A percentile compares a stretch with the other conserved stretches of the same genome.
These are phyloP conservation scores for Falcaria lacertinaria DNA, from an alignment of 2,888 invertebrate species.

Conservation along the genomic window DNA sequence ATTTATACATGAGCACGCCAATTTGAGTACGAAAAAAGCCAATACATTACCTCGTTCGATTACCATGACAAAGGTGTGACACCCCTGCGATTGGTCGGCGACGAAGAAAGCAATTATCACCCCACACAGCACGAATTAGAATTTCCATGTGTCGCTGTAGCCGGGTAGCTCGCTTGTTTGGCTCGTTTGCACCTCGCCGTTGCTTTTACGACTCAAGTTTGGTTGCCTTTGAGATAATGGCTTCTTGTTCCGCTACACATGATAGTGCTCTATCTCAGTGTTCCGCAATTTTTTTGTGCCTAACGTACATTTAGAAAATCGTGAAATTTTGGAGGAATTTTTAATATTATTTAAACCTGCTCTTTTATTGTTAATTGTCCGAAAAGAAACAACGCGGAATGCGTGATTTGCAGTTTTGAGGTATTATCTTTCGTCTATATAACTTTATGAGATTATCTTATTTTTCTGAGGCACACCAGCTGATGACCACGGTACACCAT, in stretches of 20 bases:
- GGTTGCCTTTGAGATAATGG: slow-evolving; percentile 7
- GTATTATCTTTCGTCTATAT: no score
- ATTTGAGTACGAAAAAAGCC: background rate
- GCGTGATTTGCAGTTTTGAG: no score
- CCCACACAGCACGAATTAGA: slow-evolving; percentile 19
- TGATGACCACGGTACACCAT: no score
- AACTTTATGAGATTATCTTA: no score
- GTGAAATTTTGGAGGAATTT: no score
- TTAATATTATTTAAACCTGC: no score
- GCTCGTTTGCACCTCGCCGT: slow-evolving; percentile 18
- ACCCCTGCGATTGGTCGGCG: slow-evolving; percentile 36
- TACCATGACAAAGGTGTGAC: slow-evolving; percentile 34
- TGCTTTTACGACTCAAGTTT: slow-evolving; percentile 11
- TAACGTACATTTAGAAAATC: no score
- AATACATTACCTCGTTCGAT: slow-evolving; percentile 10
- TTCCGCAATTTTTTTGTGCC: no score
- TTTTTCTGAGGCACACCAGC: no score
- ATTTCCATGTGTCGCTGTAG: slow-evolving; percentile 15
- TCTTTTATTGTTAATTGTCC: no score
- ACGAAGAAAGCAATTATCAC: slow-evolving; percentile 53
- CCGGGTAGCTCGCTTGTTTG: slow-evolving; percentile 4
- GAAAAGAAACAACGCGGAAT: no score
- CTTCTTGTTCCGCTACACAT: slow-evolving; percentile 9
- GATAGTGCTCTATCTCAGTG: slow-evolving; percentile 2
- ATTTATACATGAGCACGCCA: background rate